Evolutionary conservation across 2,113 vertebrate species (phyloP), one percentile per base, ranked within the genome.

Genomic region (Echinops telfairi): DNA sequence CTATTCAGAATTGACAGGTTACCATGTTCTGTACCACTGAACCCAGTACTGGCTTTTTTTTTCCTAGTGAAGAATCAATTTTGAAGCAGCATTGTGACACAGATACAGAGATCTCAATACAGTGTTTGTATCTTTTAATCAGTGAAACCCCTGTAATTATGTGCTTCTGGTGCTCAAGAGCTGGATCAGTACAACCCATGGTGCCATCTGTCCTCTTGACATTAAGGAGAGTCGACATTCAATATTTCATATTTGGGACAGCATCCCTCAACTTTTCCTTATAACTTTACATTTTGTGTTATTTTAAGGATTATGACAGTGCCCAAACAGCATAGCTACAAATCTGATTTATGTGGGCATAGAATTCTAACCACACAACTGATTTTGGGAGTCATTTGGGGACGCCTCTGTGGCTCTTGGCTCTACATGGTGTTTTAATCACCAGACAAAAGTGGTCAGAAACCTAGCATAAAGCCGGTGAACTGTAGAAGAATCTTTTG

Each of bases 381-480:
- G 97, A 97, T 97, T 98, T 97, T 19, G 20, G 60, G 97, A 97
- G 96, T 95, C 96, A 96, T 95, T 96, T 97, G 96, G 96, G 62
- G 62, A 64, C 2, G 5, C 23, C 23, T 64, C 2, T 64, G 96
- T 96, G 96, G 97, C 97, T 83, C 15, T 82, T 93, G 95, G 96
- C 96, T 95, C 89, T 83, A 97, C 96, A n/a, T 19, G 60, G 97
- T 98, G 96, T 98, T 97, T 97, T 97, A 97, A 97, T 96, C 95
- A 98, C 97, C 97, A 97, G 92, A 97, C 96, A 96, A 97, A 92
- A 92, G 97, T 96, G 66, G 68, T 16, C 17, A n/a, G 11, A n/a
- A n/a, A 71, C 68, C 31, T 71, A 19, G 93, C 83, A 90, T 93
- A 96, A 96, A 97, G 96, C 97, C 97, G 97, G 97, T 95, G 90